Evolutionary conservation across 2,797 vertebrate genomes (phyloP).

Genomic region (Ctenopoma kingsleyae): DNA sequence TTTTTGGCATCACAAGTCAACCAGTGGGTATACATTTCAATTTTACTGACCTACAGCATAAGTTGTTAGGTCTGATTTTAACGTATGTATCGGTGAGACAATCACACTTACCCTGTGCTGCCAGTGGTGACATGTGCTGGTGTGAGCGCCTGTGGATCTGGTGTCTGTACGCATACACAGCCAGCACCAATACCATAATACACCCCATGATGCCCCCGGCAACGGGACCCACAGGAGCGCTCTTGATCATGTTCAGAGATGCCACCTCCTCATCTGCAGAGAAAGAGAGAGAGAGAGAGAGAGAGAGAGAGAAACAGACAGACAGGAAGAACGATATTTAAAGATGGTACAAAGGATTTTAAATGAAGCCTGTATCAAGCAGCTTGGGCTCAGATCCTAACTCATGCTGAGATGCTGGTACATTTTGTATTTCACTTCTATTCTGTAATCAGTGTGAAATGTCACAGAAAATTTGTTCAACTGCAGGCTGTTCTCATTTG

Average conservation of each 20-base stretch:
- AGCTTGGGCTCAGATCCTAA: conserved; percentile 17
- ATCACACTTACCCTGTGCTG: conserved; percentile 91
- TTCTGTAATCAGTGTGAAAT: conserved; percentile 32
- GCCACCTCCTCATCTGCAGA: conserved; percentile 93
- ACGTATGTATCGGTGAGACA: neutral
- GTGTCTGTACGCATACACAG: conserved; percentile 96
- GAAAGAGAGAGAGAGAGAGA: neutral
- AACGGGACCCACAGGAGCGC: conserved; percentile 95
- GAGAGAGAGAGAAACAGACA: neutral
- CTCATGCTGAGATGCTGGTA: conserved; percentile 14
- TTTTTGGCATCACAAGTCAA: neutral
- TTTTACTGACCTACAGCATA: neutral
- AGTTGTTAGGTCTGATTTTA: neutral
- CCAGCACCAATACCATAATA: conserved; percentile 97
- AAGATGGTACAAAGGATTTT: conserved; percentile 14
- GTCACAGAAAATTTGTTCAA: conserved; percentile 21
- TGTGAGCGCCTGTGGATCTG: conserved; percentile 97
- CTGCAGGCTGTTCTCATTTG: conserved; percentile 7
- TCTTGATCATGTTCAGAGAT: conserved; percentile 97
- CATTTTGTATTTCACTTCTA: conserved; percentile 22
- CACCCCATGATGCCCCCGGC: conserved; percentile 99
- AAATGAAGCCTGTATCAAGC: conserved; percentile 27
- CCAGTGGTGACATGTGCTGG: conserved; percentile 98
- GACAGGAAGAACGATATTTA: neutral
- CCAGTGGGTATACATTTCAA: neutral